phyloP scores from a whole-genome alignment of 2,888 invertebrate species.

The Zhuqinia jingwanae region DNA sequence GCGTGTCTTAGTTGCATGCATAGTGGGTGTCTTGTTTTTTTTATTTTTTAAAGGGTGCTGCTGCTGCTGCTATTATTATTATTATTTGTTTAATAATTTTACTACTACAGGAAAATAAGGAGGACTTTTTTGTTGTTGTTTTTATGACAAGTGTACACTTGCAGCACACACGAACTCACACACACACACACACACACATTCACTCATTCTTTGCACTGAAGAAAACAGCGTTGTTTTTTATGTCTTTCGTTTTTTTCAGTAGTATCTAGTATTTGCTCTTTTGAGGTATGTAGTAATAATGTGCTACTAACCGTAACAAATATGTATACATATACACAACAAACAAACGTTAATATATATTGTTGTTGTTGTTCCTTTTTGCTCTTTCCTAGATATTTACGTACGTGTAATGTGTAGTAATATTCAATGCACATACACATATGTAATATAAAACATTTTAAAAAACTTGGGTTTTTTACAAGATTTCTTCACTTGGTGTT shows the following conservation, averaged over 20 bases:
- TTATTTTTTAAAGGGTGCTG: slow-evolving; percentile 2
- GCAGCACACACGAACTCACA: too few species aligned
- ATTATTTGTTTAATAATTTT: slow-evolving; percentile 32
- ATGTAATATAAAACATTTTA: slow-evolving; percentile 15
- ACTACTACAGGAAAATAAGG: slow-evolving; percentile 42
- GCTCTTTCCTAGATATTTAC: slow-evolving; percentile 1
- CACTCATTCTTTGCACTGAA: too few species aligned
- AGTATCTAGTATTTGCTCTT: slow-evolving; percentile 63
- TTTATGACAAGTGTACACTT: slow-evolving; percentile 29
- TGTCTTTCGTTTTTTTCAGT: slow-evolving; percentile 21
- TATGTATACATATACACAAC: slow-evolving; percentile 31
- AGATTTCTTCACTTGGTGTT: slow-evolving; percentile 61
- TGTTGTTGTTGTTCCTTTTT: background rate
- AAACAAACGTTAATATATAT: too few species aligned
- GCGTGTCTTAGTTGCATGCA: too few species aligned
- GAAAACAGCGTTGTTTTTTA: background rate
- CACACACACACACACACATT: slow-evolving; percentile 26
- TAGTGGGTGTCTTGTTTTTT: too few species aligned
- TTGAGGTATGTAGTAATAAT: slow-evolving; percentile 61
- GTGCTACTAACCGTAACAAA: slow-evolving; percentile 66
- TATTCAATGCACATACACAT: background rate
- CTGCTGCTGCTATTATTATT: too few species aligned
- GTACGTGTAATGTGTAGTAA: too few species aligned
- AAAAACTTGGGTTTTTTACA: slow-evolving; percentile 43
- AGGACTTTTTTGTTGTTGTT: slow-evolving; percentile 12